Evolutionary conservation across 2,888 invertebrate genomes (phyloP).

Genomic region (Melipona beecheii): DNA sequence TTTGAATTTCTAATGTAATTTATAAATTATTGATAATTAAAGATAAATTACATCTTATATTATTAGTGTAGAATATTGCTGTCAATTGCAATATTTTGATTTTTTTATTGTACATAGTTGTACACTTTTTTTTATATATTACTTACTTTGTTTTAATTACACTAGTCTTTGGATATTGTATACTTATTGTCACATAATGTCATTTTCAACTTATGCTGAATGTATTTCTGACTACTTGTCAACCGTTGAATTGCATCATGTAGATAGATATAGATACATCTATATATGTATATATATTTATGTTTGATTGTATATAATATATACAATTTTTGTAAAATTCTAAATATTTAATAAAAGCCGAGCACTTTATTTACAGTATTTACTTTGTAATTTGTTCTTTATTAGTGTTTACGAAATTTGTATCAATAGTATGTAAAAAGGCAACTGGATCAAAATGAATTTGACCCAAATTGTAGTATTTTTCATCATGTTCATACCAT

Average conservation of each 20-base stretch:
- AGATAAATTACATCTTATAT: not conserved
- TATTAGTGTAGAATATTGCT: not conserved
- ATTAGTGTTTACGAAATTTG: conserved; percentile 35
- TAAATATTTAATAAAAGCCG: conserved; percentile 15
- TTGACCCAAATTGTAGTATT: conserved; percentile 82
- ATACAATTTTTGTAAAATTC: conserved; percentile 28
- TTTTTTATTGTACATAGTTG: no score
- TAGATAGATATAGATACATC: not conserved
- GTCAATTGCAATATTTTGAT: no score
- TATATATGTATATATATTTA: not conserved
- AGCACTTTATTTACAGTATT: conserved; percentile 15
- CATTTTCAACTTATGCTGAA: not conserved
- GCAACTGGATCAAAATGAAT: conserved; percentile 85
- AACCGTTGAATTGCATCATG: not conserved
- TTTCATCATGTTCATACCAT: conserved; percentile 88
- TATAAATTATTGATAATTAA: not conserved
- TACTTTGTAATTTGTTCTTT: conserved; percentile 31
- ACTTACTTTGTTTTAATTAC: not conserved
- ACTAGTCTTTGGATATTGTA: no score
- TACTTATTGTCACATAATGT: no score
- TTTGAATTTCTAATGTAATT: no score
- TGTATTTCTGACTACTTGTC: not conserved
- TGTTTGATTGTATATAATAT: conserved; percentile 9
- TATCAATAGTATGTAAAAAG: conserved; percentile 85
- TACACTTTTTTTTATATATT: no score